A percentile compares a stretch with the other conserved stretches of the same genome.
These are phyloP conservation scores for Anarhynchus alexandrinus DNA, from an alignment of 2,113 vertebrate species.

Conservation along the genomic window DNA sequence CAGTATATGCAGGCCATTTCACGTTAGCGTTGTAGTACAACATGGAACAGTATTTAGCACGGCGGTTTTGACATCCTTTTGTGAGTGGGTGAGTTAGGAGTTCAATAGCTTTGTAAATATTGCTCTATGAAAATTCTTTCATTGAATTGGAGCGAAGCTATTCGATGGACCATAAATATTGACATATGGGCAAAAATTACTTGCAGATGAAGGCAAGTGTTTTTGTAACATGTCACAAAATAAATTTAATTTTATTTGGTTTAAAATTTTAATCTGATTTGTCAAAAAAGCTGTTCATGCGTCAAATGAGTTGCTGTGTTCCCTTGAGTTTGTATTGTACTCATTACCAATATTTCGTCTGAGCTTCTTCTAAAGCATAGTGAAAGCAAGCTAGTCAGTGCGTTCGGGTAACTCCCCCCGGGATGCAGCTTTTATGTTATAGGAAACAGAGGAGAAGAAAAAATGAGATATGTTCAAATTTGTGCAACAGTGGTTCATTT, in stretches of 20 bases:
- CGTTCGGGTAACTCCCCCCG: background rate
- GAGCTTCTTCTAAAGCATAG: constrained; percentile 27
- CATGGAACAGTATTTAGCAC: background rate
- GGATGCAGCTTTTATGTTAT: background rate
- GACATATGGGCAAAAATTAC: constrained; percentile 13
- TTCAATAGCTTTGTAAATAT: constrained; percentile 32
- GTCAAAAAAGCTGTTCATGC: background rate
- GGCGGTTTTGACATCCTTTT: background rate
- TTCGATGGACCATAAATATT: constrained; percentile 33
- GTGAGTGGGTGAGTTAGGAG: background rate
- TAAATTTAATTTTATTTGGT: constrained; percentile 45
- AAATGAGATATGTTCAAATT: background rate
- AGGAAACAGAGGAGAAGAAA: background rate
- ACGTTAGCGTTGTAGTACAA: background rate
- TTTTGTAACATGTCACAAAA: constrained; percentile 6
- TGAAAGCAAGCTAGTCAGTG: background rate
- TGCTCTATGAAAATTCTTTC: background rate
- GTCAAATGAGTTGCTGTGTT: background rate
- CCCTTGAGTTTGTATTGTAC: constrained; percentile 2
- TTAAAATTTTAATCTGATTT: constrained; percentile 70
- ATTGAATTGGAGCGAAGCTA: background rate
- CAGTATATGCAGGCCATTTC: background rate
- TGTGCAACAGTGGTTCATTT: background rate
- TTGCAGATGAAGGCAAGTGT: constrained; percentile 4
- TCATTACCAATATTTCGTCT: background rate